Evolutionary conservation across 2,113 vertebrate genomes (phyloP).

Genomic region (Chinchilla lanigera): DNA sequence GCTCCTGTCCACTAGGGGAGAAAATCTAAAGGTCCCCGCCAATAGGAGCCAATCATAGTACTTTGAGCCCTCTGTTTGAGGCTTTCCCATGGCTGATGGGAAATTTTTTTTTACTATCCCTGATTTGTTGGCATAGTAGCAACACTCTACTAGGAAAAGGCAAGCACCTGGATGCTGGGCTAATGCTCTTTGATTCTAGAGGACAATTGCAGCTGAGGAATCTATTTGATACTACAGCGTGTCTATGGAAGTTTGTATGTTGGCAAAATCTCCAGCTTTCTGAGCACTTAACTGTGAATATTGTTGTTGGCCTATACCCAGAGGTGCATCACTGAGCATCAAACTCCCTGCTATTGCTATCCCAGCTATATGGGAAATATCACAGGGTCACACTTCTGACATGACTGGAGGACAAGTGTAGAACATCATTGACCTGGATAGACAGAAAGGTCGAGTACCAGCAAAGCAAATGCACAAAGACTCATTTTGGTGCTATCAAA

Average conservation of each 20-base stretch:
- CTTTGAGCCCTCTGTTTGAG: background rate
- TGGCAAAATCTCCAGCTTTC: too few species aligned
- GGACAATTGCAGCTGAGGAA: background rate
- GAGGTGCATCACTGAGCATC: background rate
- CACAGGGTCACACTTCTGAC: background rate
- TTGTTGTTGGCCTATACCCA: background rate
- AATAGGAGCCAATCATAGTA: too few species aligned
- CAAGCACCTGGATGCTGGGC: background rate
- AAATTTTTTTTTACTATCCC: background rate
- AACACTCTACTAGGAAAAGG: background rate
- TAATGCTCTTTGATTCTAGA: background rate
- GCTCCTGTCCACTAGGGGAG: background rate
- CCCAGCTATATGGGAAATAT: background rate
- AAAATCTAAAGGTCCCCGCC: background rate
- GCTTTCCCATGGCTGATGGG: background rate
- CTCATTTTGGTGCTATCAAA: background rate
- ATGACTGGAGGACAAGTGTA: background rate
- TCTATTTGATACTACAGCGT: background rate
- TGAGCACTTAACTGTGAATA: background rate
- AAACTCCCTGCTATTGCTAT: background rate
- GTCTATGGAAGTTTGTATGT: background rate
- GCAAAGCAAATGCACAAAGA: background rate
- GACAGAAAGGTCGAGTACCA: background rate
- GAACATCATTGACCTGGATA: background rate
- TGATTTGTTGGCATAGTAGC: background rate